phyloP scores from a whole-genome alignment of 2,113 vertebrate genomes.

The Arenaria interpres region DNA sequence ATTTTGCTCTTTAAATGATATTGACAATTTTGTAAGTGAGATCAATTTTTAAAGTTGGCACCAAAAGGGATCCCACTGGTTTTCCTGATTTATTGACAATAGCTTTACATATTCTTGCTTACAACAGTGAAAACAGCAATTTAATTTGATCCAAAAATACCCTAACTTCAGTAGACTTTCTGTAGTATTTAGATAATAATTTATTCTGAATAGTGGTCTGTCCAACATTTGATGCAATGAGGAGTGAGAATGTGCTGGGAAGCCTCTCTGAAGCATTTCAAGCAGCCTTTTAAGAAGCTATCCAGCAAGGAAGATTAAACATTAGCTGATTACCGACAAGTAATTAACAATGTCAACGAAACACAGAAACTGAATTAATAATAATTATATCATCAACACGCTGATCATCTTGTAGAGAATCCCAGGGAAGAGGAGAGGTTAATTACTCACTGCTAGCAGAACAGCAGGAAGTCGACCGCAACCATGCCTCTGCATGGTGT shows the following conservation, averaged over 20 bases:
- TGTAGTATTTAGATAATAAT: conserved; percentile 68
- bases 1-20: conserved; percentile 61
- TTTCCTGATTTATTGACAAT: conserved; percentile 75
- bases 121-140: conserved; percentile 74
- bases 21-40: conserved; percentile 52
- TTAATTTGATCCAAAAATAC: conserved; percentile 71
- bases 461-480: conserved; percentile 77
- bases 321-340: conserved; percentile 88
- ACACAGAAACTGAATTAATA: conserved; percentile 85
- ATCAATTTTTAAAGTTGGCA: conserved; percentile 77
- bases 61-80: conserved; percentile 58
- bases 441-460: conserved; percentile 82
- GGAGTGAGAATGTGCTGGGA: conserved; percentile 37
- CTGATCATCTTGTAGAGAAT: conserved; percentile 82
- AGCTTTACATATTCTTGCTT: conserved; percentile 56
- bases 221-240: conserved; percentile 51
- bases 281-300: conserved; percentile 71
- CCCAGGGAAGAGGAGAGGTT: conserved; percentile 86
- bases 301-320: conserved; percentile 82
- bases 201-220: conserved; percentile 72
- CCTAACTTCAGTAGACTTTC: conserved; percentile 64
- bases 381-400: conserved; percentile 86
- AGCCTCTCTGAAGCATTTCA: conserved; percentile 57
- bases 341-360: conserved; percentile 88
- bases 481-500: conserved; percentile 74